Conservation (phyloP, 2,797 vertebrate genomes). For the Morelia viridis region DNA sequence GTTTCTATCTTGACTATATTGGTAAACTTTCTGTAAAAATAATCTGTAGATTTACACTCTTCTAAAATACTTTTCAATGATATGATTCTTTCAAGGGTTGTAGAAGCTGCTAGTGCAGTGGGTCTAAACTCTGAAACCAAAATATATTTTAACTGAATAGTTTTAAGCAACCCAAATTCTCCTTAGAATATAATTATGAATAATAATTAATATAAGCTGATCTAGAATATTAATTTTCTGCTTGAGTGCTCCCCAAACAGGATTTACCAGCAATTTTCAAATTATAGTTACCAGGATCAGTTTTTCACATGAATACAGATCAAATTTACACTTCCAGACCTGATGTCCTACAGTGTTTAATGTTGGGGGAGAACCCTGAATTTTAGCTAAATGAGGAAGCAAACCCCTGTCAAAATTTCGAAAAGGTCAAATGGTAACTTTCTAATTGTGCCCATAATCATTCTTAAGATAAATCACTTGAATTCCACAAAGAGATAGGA, state of each 20-base stretch:
- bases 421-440: not conserved
- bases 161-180: not conserved
- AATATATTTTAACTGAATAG: not conserved
- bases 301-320: not conserved
- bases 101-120: not conserved
- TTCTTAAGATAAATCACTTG: not conserved
- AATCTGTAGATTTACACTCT: not conserved
- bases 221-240: not conserved
- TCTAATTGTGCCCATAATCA: not conserved
- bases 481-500: not conserved
- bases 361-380: not conserved
- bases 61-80: not conserved
- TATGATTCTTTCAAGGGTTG: not conserved
- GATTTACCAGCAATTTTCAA: not conserved
- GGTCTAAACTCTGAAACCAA: not conserved
- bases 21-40: not conserved
- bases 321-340: not conserved
- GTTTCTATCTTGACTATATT: not conserved
- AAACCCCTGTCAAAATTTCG: not conserved
- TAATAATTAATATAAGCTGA: not conserved
- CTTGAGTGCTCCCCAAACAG: not conserved
- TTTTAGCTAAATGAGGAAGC: not conserved
- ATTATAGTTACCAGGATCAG: not conserved
- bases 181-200: not conserved
- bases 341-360: not conserved